Evolutionary conservation across 2,797 vertebrate genomes (phyloP).

Genomic region (Epinephelus coioides): DNA sequence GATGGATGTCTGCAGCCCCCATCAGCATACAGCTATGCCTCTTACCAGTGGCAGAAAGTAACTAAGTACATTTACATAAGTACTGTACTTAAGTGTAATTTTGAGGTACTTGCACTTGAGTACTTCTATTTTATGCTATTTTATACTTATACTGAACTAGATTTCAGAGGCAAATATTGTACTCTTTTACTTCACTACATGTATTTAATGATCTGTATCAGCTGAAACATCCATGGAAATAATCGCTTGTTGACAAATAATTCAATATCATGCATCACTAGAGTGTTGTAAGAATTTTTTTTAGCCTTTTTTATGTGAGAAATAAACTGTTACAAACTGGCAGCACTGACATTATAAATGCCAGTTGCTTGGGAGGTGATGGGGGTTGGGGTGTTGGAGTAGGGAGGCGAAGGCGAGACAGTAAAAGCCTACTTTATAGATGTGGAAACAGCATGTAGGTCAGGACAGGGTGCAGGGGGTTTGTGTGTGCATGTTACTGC

Average conservation of each 20-base stretch:
- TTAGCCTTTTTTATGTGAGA: not conserved
- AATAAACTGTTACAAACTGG: not conserved
- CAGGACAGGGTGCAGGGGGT: constrained; percentile 35
- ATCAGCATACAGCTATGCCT: not conserved
- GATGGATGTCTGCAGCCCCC: not conserved
- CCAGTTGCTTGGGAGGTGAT: not conserved
- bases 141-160: no score
- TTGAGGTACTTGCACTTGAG: no score
- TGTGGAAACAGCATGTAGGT: constrained; percentile 53
- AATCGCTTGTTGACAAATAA: not conserved
- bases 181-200: no score
- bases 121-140: no score
- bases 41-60: not conserved
- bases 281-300: not conserved
- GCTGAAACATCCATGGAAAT: not conserved
- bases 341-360: not conserved
- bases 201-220: not conserved
- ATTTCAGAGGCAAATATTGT: no score
- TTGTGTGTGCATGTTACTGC: not conserved
- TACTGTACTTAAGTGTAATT: no score
- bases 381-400: constrained; percentile 16
- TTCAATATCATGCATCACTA: not conserved
- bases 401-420: constrained; percentile 13
- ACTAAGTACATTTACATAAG: no score
- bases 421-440: constrained; percentile 43